Percentiles rank a stretch among this genome's conserved stretches.
These are phyloP conservation scores for Drosophila mimetica DNA, from an alignment of 2,888 invertebrate genomes.

Conservation along the genomic window DNA sequence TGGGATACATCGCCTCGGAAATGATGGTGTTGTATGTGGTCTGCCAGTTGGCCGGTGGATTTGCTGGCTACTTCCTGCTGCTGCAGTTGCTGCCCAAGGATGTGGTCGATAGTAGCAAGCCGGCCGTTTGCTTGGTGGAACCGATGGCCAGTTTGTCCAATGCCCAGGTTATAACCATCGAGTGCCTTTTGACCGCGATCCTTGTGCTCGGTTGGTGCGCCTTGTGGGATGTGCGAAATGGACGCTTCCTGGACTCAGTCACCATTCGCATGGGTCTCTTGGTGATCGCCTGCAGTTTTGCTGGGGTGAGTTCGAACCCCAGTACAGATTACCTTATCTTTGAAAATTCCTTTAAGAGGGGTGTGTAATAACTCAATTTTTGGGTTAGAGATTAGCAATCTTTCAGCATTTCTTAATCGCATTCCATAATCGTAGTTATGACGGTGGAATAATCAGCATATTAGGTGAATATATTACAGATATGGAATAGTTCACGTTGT, in stretches of 20 bases:
- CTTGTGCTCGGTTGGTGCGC: constrained; percentile 65
- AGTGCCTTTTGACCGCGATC: constrained; percentile 51
- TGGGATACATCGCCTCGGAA: constrained; percentile 51
- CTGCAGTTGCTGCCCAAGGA: constrained; percentile 48
- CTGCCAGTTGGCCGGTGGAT: constrained; percentile 56
- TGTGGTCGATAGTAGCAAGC: constrained; percentile 31
- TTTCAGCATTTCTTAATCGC: no score
- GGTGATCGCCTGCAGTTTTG: constrained; percentile 53
- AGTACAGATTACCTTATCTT: not conserved
- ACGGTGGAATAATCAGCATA: no score
- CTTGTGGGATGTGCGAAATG: constrained; percentile 68
- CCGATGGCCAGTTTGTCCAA: constrained; percentile 42
- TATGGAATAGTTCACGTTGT: no score
- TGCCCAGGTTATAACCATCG: constrained; percentile 50
- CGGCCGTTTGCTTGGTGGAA: constrained; percentile 45
- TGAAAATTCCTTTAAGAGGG: no score
- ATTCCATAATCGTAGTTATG: no score
- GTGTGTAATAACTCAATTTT: no score
- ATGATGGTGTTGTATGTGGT: constrained; percentile 50
- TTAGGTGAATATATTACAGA: no score
- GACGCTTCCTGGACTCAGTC: constrained; percentile 62
- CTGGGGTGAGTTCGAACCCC: constrained; percentile 52
- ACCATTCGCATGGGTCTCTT: constrained; percentile 62
- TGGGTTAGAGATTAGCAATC: no score
- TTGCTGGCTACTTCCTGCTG: constrained; percentile 49